A percentile compares a stretch with the other conserved stretches of the same genome.
phyloP scores from a whole-genome alignment of 2,113 vertebrate species.

The Neotoma lepida region DNA sequence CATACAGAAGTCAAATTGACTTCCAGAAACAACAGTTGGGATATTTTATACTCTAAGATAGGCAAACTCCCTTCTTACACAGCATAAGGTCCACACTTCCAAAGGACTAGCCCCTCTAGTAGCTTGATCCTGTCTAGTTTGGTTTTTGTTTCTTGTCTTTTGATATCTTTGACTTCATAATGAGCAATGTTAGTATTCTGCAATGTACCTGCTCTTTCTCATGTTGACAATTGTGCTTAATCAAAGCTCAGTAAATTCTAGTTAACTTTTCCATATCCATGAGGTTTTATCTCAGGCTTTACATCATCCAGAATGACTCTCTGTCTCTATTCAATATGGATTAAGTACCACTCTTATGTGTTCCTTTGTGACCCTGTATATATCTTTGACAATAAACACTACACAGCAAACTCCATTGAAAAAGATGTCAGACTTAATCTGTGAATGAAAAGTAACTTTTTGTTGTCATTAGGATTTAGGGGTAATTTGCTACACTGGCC shows the following conservation, averaged over 20 bases:
- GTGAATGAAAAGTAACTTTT: not conserved
- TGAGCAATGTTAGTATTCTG: not conserved
- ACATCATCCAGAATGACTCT: not conserved
- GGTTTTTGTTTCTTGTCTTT: not conserved
- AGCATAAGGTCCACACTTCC: not conserved
- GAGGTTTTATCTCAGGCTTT: not conserved
- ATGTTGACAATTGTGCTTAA: not conserved
- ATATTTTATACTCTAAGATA: not conserved
- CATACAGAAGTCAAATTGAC: not conserved
- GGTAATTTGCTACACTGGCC: not conserved
- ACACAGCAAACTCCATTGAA: not conserved
- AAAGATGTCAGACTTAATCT: not conserved
- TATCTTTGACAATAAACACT: not conserved
- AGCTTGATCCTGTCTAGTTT: not conserved
- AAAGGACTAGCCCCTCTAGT: not conserved
- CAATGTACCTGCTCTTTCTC: not conserved
- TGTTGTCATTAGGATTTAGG: not conserved
- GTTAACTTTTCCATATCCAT: not conserved
- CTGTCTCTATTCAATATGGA: fast-evolving
- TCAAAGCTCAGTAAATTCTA: not conserved
- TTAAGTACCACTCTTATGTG: not conserved
- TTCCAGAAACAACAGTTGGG: not conserved
- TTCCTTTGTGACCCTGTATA: not conserved
- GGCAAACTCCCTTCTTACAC: not conserved
- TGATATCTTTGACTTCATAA: not conserved